Base-by-base conservation (phyloP, 30 jellyfish, hydroid and myxozoan species). In the Clytia hemisphaerica region DNA sequence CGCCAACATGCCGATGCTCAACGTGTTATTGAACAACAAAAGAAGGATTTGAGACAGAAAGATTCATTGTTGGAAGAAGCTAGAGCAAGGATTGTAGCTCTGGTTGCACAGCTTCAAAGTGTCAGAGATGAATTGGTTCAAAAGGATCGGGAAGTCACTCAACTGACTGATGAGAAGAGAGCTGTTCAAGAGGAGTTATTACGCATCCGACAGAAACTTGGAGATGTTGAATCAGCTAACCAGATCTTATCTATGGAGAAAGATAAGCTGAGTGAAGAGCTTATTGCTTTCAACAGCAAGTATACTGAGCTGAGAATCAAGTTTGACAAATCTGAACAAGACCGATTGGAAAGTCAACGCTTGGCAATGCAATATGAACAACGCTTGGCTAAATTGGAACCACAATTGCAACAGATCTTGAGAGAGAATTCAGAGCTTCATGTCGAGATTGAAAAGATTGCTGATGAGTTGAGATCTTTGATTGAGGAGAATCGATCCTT, bases 361-460 rank as follows among this genome's bases (percentile, higher is more conserved):
- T 93, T 73, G 44, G 95, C 98, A 47, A 83, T 89, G 92, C 93
- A 92, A 42, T 89, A 75, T 69, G 98, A 89, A 44, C 98, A 89
- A 42, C 76, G 98, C 25, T 76, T 89, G 34, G 94, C 95, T 4
- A 89, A 82, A 44, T 65, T 89, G 6, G 98, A 89, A 77, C 98
- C 98, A n/a, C 93, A 81, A 62, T 73, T 81, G 42, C 92, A 89
- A 71, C 90, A 83, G 26, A 78, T 76, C 61, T 64, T 89, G 73
- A 70, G 83, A 58, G 94, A 82, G 69, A 89, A 89, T 80, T 72
- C 93, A 10, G 94, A 49, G n/a, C 77, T 89, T 1, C 73, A 81
- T 44, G 58, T 89, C 45, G 93, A 82, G 37, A 75, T 83, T 24
- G 98, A 89, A 66, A 76, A 68, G 63, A 59, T 89, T 45, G 79